Evolutionary conservation across 2,797 vertebrate genomes (phyloP), one percentile per base, ranked within the genome.

Genomic region (Acanthornis magna): DNA sequence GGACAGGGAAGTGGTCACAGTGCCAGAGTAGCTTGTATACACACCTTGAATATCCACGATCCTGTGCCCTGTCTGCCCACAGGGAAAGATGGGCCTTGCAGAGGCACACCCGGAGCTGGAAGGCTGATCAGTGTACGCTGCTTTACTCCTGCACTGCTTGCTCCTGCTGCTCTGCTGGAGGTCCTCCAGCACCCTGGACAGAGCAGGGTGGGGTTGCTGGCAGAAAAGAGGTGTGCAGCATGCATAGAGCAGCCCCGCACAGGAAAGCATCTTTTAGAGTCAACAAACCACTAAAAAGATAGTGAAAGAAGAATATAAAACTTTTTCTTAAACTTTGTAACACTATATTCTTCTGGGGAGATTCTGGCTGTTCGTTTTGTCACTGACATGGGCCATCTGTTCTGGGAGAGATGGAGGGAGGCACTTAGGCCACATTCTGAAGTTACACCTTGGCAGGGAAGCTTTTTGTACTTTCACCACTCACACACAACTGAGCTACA

Each of bases 181-280:
- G 6, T 87, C 2, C 7, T 55, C 5, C 2, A 3, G 16, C 10
- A 14, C 3, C 3, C 7, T 51, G 19, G 25, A 27, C 14, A 60
- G 67, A 51, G 18, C 11, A n/a, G 43, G 5, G 9, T 75, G 62
- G 14, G 9, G 8, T 2, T 58, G 21, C 23, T 43, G 48, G 27
- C 34, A 53, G 29, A 57, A 50, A 17, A 70, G 9, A 38, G 9
- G 7, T 11, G 7, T 14, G 32, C 14, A 36, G 14, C 11, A 30
- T 0, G 2, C 5, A 8, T 0, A 1, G 20, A 51, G 30, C 7
- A 66, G 32, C 20, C 14, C 11, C 26, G 38, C 26, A 54, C 0
- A 1, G 7, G 4, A 13, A 11, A 16, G 14, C 13, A 50, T 17
- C 9, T 83, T 87, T 70, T 43, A 40, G 42, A 57, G 50, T 26